Conservation (phyloP, 64 coral and sea anemone species). For the Montipora cactus region DNA sequence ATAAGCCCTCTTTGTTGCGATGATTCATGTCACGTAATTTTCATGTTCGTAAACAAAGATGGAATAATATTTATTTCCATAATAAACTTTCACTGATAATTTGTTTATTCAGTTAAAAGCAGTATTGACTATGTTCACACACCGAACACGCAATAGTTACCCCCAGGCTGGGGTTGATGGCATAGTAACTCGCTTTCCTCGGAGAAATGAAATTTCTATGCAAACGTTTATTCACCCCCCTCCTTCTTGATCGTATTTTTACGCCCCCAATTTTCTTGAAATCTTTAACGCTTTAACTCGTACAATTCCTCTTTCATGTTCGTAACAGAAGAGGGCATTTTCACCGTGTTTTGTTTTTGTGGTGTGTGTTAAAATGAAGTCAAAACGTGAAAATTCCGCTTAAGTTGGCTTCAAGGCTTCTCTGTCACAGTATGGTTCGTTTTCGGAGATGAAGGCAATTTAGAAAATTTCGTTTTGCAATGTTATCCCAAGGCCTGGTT, state of each 20-base stretch:
- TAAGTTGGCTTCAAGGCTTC: not conserved
- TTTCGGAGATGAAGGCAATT: not conserved
- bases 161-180: slow-evolving; percentile 2
- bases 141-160: slow-evolving; percentile 13
- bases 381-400: not conserved
- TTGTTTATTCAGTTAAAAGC: slow-evolving; percentile 33
- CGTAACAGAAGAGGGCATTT: not conserved
- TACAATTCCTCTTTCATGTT: not conserved
- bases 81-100: not conserved
- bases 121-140: slow-evolving; percentile 17
- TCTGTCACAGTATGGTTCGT: not conserved
- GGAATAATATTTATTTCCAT: slow-evolving; percentile 4
- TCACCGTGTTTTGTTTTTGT: not conserved
- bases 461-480: not conserved
- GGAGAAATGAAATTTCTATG: not conserved
- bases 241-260: not conserved
- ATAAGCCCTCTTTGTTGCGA: not conserved
- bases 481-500: not conserved
- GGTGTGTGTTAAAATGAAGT: not conserved
- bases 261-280: not conserved
- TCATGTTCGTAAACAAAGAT: not conserved
- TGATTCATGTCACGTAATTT: not conserved
- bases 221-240: not conserved
- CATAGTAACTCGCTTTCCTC: not conserved
- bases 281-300: not conserved